Evolutionary conservation across 2,888 invertebrate genomes (phyloP).

Genomic region (Apodemia hepburni): DNA sequence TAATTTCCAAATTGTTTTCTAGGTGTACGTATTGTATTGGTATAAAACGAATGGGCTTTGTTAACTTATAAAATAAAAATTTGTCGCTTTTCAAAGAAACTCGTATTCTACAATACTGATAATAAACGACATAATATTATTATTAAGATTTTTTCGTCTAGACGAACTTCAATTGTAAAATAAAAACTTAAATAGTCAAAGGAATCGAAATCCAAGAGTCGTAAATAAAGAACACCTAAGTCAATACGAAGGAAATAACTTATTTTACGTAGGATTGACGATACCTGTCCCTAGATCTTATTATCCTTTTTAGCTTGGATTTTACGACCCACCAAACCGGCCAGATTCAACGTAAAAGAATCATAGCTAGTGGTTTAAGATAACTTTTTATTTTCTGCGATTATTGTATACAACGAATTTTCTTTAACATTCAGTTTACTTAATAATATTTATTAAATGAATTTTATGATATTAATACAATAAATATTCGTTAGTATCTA

Average conservation of each 20-base stretch:
- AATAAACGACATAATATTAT: too few relatives aligned
- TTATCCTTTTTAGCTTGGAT: constrained; percentile 49
- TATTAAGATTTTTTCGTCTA: constrained; percentile 3
- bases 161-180: constrained; percentile 4
- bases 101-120: too few relatives aligned
- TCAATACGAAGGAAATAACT: constrained; percentile 52
- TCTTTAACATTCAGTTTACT: background rate
- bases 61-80: too few relatives aligned
- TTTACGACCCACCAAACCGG: constrained; percentile 1
- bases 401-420: background rate
- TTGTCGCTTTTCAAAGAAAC: too few relatives aligned
- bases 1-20: too few relatives aligned
- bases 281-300: constrained; percentile 55
- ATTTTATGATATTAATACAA: too few relatives aligned
- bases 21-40: too few relatives aligned
- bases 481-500: too few relatives aligned
- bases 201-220: constrained; percentile 68
- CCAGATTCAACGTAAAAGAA: background rate
- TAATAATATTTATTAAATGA: too few relatives aligned
- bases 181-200: constrained; percentile 41
- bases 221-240: constrained; percentile 70
- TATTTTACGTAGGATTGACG: constrained; percentile 56
- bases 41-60: too few relatives aligned
- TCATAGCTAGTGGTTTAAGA: background rate
- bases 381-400: constrained; percentile 1